Base-by-base conservation (phyloP, 2,888 invertebrate genomes). In the Exocentrus adspersus region DNA sequence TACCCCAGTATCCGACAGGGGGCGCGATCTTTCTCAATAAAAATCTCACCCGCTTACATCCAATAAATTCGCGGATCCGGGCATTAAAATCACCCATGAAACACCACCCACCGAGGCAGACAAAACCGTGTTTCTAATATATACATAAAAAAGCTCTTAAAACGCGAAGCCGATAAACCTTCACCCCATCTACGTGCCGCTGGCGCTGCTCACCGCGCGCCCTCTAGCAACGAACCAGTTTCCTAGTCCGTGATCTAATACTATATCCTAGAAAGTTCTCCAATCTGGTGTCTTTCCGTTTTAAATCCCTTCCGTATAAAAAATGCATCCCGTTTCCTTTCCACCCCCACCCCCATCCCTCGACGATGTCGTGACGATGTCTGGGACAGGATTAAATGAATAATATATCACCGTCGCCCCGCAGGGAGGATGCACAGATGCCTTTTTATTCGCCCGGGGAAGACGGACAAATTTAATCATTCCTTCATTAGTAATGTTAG, bases 141-240 rank as follows among this genome's bases (percentile, higher is more conserved):
- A 28, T 48, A 48, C 48, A 48, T 48, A 28, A 28, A 48, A 48
- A 48, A 28, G 48, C 48, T 48, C 28, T 48, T 28, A 48, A 48
- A 28, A 6, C 12, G 4, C 45, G 24, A 45, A 7, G 24, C 16
- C 48, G 48, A 17, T 48, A 48, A 48, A 48, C 28, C 28, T 28
- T 48, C 20, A 37, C 48, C 48, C 48, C 9, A 48, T 28, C 24
- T 6, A 28, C 14, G 16, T 28, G 2, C 28, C 14, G 10, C 46
- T 9, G 28, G 28, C 28, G 28, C 7, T 45, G 19, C 20, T 7
- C 19, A 10, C 20, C n/a, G n/a, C n/a, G n/a, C n/a, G n/a, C n/a
- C n/a, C n/a, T n/a, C n/a, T n/a, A n/a, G n/a, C n/a, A n/a, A n/a
- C n/a, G n/a, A n/a, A n/a, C n/a, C n/a, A n/a, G n/a, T n/a, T n/a